Evolutionary conservation across 2,797 vertebrate species (phyloP).

Genomic region (Sylvia borin): DNA sequence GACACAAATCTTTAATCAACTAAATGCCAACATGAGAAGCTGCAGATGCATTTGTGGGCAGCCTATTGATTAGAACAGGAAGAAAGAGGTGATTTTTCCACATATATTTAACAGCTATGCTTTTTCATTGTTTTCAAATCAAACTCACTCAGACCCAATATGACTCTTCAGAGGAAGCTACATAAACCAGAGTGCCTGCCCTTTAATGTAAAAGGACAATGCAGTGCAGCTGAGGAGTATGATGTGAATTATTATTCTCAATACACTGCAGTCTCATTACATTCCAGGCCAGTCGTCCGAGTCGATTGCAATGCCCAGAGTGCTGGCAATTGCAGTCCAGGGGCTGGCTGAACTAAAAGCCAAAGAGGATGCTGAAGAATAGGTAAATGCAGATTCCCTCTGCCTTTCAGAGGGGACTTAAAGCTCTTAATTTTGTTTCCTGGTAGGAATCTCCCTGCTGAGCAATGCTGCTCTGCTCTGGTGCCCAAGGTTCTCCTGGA

Average conservation of each 20-base stretch:
- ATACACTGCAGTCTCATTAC: background rate
- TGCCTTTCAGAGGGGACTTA: background rate
- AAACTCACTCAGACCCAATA: background rate
- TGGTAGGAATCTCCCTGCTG: background rate
- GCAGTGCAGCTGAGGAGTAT: background rate
- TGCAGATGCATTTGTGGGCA: background rate
- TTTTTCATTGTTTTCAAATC: background rate
- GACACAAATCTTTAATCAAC: background rate
- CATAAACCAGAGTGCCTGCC: background rate
- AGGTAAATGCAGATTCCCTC: background rate
- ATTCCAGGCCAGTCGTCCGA: background rate
- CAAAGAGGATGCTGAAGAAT: background rate
- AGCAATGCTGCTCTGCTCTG: background rate
- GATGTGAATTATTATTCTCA: background rate
- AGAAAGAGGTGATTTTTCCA: background rate
- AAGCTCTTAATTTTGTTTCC: background rate
- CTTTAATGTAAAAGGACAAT: background rate
- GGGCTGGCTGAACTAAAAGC: background rate
- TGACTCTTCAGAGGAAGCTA: background rate
- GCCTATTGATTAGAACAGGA: background rate
- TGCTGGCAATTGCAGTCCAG: background rate
- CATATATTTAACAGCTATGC: background rate
- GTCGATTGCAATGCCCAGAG: background rate
- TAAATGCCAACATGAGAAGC: background rate
- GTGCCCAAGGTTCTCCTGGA: background rate